Conservation (phyloP, 2,797 vertebrate species). For the Gadopsis marmoratus region DNA sequence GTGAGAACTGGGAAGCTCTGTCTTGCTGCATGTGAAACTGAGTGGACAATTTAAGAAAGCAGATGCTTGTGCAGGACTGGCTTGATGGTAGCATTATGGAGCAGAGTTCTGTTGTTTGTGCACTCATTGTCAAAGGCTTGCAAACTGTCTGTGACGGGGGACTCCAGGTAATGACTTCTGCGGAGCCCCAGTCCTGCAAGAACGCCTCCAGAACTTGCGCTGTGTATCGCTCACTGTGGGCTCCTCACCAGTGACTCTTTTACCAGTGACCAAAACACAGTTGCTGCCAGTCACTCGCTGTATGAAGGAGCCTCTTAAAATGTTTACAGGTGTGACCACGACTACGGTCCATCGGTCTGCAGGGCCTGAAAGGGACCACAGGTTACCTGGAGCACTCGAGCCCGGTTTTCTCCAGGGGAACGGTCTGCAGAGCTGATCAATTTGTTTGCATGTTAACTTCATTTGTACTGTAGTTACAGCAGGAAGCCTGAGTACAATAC, state of each 20-base stretch:
- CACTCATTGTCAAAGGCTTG: background rate
- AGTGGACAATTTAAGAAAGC: background rate
- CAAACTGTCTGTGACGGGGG: background rate
- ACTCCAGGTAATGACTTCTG: background rate
- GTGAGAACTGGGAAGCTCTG: background rate
- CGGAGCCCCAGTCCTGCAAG: background rate
- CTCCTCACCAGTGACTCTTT: background rate
- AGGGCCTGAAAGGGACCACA: conserved; percentile 34
- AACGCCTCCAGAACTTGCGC: background rate
- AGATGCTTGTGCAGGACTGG: background rate
- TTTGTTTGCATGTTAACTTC: conserved; percentile 33
- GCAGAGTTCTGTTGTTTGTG: background rate
- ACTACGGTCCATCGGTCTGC: background rate
- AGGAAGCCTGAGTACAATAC: background rate
- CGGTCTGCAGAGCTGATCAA: conserved; percentile 34
- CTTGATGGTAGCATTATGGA: background rate
- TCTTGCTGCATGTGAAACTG: background rate
- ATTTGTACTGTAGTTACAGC: conserved; percentile 14
- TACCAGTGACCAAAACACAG: background rate
- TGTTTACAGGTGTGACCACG: conserved; percentile 33
- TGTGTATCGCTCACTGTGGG: background rate
- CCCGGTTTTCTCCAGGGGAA: conserved; percentile 27
- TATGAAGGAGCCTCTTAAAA: conserved; percentile 6
- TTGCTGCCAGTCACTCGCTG: background rate
- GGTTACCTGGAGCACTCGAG: conserved; percentile 21